phyloP scores from a whole-genome alignment of 2,888 invertebrate species.

The Cryptocephalus primarius region DNA sequence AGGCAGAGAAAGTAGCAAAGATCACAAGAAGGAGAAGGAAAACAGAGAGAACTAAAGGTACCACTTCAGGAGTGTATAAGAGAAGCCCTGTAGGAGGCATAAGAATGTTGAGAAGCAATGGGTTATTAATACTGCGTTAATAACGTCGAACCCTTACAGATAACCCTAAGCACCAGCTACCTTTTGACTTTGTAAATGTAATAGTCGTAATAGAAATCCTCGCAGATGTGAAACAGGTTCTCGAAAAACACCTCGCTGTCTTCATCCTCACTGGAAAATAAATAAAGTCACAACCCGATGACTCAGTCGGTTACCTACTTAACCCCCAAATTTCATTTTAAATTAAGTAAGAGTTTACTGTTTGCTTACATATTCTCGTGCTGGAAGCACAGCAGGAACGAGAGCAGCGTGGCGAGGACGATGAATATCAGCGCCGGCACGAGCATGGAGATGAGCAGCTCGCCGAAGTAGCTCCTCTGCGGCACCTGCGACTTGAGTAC shows the following conservation, averaged over 20 bases:
- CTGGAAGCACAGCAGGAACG: constrained; percentile 64
- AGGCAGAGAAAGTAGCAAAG: too few species aligned
- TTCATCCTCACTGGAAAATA: constrained; percentile 50
- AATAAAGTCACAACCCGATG: not conserved
- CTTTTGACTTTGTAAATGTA: constrained; percentile 10
- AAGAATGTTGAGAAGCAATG: too few species aligned
- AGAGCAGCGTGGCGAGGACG: constrained; percentile 53
- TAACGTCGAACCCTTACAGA: too few species aligned
- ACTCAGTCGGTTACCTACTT: not conserved
- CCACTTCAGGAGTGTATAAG: too few species aligned
- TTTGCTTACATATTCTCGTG: constrained; percentile 62
- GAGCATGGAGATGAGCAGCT: constrained; percentile 58
- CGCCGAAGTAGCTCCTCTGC: constrained; percentile 54
- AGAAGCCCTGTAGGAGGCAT: too few species aligned
- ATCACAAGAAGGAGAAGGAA: too few species aligned
- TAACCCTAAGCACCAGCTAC: too few species aligned
- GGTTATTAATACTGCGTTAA: too few species aligned
- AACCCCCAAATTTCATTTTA: not conserved
- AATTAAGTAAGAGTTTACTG: not conserved
- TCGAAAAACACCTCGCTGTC: constrained; percentile 56
- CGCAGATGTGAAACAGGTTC: constrained; percentile 62
- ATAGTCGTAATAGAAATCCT: constrained; percentile 40
- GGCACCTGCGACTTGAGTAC: constrained; percentile 51
- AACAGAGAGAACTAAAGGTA: too few species aligned
- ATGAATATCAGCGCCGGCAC: constrained; percentile 59